These are phyloP conservation scores for Struthidea cinerea DNA, from an alignment of 2,113 vertebrate species.

Conservation along the genomic window DNA sequence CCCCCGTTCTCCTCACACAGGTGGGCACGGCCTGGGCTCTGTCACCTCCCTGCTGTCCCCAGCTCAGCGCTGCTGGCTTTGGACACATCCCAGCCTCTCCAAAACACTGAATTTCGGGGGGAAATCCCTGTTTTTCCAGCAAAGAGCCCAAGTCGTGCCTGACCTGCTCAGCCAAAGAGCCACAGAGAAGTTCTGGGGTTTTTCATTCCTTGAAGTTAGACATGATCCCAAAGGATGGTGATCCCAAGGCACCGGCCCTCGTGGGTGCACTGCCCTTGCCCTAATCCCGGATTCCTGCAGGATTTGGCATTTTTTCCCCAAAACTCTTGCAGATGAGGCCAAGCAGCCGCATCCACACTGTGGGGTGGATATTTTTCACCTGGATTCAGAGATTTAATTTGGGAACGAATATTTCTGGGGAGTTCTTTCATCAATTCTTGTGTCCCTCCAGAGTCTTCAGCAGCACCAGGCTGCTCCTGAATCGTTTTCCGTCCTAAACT, in stretches of 20 bases:
- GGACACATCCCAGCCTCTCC: background rate
- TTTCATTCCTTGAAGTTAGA: background rate
- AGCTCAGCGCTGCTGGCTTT: too few relatives aligned
- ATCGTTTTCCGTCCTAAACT: background rate
- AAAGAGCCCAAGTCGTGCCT: background rate
- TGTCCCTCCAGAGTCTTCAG: background rate
- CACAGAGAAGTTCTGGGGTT: fast-evolving
- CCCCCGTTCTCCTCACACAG: background rate
- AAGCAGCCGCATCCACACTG: background rate
- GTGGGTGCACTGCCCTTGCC: background rate
- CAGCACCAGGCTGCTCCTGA: background rate
- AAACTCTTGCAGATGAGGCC: background rate
- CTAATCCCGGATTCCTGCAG: background rate
- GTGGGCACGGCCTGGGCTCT: background rate
- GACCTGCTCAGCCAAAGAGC: background rate
- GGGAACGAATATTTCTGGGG: background rate
- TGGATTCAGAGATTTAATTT: background rate
- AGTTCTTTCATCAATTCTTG: background rate
- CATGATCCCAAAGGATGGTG: fast-evolving
- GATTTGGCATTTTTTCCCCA: background rate
- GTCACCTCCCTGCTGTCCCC: background rate
- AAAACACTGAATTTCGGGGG: background rate
- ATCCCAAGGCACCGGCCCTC: background rate
- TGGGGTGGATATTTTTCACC: background rate
- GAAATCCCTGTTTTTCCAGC: background rate